Base-by-base conservation (phyloP, 2,113 vertebrate species). In the Panthera leo region DNA sequence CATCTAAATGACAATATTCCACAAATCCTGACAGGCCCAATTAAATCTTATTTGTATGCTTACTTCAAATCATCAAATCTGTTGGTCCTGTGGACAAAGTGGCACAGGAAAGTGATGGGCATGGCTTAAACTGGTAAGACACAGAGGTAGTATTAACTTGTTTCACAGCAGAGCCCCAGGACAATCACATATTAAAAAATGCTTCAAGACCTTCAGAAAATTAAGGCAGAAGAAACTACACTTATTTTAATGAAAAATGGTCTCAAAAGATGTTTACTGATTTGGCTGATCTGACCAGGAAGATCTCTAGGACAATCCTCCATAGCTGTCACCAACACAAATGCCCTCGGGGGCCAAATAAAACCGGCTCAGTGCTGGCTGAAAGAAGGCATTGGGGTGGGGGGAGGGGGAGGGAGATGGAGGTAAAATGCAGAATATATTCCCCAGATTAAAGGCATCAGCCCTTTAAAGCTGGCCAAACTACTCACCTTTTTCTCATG, bases 1-100 rank as follows among this genome's bases (percentile, higher is more conserved):
- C 67, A 78, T 71, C 42, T 91, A 95, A 73, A 89, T 94, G 27
- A 48, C 5, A 91, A 78, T 61, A 82, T 55, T 83, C 25, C 86
- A 51, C 7, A 93, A 97, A 96, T 82, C 42, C 25, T 42, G 91
- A 21, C 19, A 89, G 36, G 16, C 2, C 71, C 65, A 76, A 58
- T 61, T 39, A 93, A 85, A 82, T 83, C 42, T 85, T 51, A 76
- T 23, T 85, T n/a, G 48, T 36, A 68, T 23, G 39, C 53, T 83
- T 70, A 75, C 10, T 75, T 68, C 71, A 84, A 91, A 61, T 76
- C 73, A 31, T 55, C 51, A 51, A 83, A 36, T 85, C 51, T 95
- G 27, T 29, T 58, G 48, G 63, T 42, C 84, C 31, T 78, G 31
- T 1, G 25, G 36, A 61, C 82, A 85, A 71, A 51, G 34, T 61